phyloP scores from a whole-genome alignment of 2,888 invertebrate species.

The Laothoe populi region DNA sequence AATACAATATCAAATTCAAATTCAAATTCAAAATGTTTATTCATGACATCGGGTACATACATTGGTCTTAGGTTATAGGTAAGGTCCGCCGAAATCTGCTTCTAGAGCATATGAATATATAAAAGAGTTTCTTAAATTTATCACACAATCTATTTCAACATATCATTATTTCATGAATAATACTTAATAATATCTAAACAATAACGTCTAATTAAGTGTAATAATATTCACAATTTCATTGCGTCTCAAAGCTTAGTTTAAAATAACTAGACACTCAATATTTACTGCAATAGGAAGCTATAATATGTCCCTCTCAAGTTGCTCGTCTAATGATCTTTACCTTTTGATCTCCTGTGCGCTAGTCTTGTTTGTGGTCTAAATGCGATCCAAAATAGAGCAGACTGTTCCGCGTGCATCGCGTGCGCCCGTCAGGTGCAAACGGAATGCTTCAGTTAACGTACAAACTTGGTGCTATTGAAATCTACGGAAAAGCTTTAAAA shows the following conservation, averaged over 20 bases:
- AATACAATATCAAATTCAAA: too few species aligned
- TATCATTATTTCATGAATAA: too few species aligned
- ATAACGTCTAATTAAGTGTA: background rate
- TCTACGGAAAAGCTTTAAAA: background rate
- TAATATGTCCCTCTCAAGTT: conserved; percentile 43
- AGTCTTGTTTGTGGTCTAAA: conserved; percentile 76
- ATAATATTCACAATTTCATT: background rate
- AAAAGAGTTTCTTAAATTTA: too few species aligned
- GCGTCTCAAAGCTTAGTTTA: background rate
- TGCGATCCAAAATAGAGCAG: conserved; percentile 73
- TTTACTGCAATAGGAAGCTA: conserved; percentile 28
- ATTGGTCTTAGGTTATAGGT: too few species aligned
- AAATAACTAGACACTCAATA: conserved; percentile 30
- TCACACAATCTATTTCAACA: too few species aligned
- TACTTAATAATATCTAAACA: background rate
- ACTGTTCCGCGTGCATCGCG: conserved; percentile 75
- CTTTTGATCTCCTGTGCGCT: conserved; percentile 76
- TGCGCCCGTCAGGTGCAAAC: conserved; percentile 75
- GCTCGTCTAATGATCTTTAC: conserved; percentile 55
- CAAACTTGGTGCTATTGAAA: conserved; percentile 38
- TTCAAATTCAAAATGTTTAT: too few species aligned
- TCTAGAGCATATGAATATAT: too few species aligned
- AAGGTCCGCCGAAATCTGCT: too few species aligned
- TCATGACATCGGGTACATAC: too few species aligned
- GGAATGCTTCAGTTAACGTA: conserved; percentile 52